Evolutionary conservation across 2,888 invertebrate genomes (phyloP).

Genomic region (Acrocyrtus sp.): DNA sequence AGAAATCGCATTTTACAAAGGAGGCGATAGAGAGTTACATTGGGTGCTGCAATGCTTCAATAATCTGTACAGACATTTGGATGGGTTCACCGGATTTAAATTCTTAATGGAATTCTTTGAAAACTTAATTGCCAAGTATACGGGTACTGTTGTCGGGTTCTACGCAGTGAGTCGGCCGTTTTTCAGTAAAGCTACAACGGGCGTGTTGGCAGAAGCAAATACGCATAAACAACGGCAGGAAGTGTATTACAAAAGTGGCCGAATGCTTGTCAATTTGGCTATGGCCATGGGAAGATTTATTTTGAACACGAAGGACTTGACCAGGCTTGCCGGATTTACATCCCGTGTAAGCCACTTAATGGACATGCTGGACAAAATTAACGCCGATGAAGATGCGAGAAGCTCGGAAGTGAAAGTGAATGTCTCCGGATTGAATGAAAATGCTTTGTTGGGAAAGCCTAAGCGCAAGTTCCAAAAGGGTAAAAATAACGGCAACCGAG

Average conservation of each 20-base stretch:
- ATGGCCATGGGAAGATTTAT: slow-evolving; percentile 97
- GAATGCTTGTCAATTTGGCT: slow-evolving; percentile 95
- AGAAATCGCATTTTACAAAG: slow-evolving; percentile 80
- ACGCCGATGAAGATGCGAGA: slow-evolving; percentile 69
- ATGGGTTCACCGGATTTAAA: slow-evolving; percentile 88
- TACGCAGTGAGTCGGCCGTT: slow-evolving; percentile 95
- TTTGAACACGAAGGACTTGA: slow-evolving; percentile 93
- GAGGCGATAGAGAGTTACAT: slow-evolving; percentile 80
- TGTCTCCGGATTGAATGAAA: too few relatives aligned
- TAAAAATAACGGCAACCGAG: neutral
- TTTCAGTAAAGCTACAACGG: slow-evolving; percentile 70
- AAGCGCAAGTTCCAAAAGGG: neutral
- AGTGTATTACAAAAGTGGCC: slow-evolving; percentile 96
- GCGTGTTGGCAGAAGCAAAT: slow-evolving; percentile 1
- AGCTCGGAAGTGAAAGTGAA: neutral
- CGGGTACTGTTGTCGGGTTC: slow-evolving; percentile 97
- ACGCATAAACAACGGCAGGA: slow-evolving; percentile 65
- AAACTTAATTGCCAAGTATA: slow-evolving; percentile 95
- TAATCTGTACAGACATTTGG: slow-evolving; percentile 74
- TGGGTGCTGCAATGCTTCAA: slow-evolving; percentile 90
- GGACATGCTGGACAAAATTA: slow-evolving; percentile 84
- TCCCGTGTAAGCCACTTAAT: slow-evolving; percentile 90
- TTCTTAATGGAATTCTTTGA: slow-evolving; percentile 94
- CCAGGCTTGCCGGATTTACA: slow-evolving; percentile 89
- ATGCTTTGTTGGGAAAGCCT: neutral